Base-by-base conservation (phyloP, 2,888 invertebrate species). In the Tineola bisselliella region DNA sequence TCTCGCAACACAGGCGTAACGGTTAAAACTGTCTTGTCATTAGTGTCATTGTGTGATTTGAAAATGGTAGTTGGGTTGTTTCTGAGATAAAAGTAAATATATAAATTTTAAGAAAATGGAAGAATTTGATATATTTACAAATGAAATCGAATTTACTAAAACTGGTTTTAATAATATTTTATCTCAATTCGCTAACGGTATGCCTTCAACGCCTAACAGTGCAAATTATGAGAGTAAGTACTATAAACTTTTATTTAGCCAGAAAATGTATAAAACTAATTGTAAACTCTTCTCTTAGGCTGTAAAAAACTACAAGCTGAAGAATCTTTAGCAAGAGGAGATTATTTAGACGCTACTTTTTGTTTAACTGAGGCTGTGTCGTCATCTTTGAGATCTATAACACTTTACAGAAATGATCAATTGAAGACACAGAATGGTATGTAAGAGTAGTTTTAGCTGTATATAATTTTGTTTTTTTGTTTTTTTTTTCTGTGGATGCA, bases 391-490 rank as follows among this genome's bases (percentile, higher is more conserved):
- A 70, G 88, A 44, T 84, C 75, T 8, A 73, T 83, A 72, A 80
- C 84, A n/a, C 71, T 79, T 0, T 88, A 87, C 60, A 75, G 88
- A 68, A 79, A 84, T 60, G 87, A 87, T 48, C 87, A 86, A 65
- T 65, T 79, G 1, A 74, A 72, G 63, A 64, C 67, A 19, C 33
- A 30, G 38, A 63, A 70, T 56, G 75, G 86, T 84, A 68, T 63
- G 67, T 17, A n/a, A n/a, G n/a, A n/a, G n/a, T n/a, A n/a, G n/a
- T n/a, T n/a, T n/a, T n/a, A n/a, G n/a, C n/a, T n/a, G n/a, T n/a
- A n/a, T n/a, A n/a, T n/a, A n/a, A n/a, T n/a, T n/a, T n/a, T n/a
- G n/a, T n/a, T n/a, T n/a, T n/a, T n/a, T n/a, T n/a, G n/a, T n/a
- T n/a, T n/a, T n/a, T n/a, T n/a, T n/a, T n/a, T n/a, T n/a, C n/a